phyloP scores from a whole-genome alignment of 2,888 invertebrate species.

The Acronicta alni region DNA sequence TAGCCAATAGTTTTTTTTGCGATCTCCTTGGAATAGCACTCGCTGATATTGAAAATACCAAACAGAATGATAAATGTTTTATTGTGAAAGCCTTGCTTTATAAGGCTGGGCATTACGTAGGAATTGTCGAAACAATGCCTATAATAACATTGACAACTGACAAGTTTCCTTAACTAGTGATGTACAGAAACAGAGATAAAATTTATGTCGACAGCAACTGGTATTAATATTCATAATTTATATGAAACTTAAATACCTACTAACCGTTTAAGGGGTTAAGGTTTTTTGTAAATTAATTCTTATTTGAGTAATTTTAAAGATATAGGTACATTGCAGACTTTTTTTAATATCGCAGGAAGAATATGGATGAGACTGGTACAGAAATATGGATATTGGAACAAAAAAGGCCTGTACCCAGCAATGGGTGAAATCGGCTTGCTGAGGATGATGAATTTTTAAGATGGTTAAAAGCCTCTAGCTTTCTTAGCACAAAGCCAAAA shows the following conservation, averaged over 20 bases:
- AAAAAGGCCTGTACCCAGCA: no score
- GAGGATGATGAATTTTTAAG: no score
- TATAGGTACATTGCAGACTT: no score
- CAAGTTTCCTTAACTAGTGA: constrained; percentile 29
- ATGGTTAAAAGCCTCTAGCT: no score
- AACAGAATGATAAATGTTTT: constrained; percentile 13
- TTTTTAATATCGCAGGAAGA: no score
- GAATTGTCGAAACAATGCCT: no score
- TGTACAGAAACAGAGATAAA: background rate
- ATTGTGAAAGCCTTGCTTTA: constrained; percentile 20
- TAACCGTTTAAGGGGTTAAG: background rate
- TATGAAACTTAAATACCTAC: background rate
- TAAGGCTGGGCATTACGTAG: constrained; percentile 21
- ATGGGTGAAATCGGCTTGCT: no score
- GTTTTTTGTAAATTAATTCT: no score
- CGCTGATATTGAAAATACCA: constrained; percentile 27
- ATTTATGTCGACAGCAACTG: background rate
- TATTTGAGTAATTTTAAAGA: no score
- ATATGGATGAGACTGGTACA: no score
- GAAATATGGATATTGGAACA: no score
- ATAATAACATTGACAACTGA: constrained; percentile 1
- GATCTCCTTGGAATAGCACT: constrained; percentile 5
- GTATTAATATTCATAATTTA: constrained; percentile 16
- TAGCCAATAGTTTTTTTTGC: background rate
- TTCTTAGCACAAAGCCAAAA: no score